Evolutionary conservation across 2,113 vertebrate species (phyloP), one percentile per base, ranked within the genome.

Genomic region (Hippocampus barbouri): DNA sequence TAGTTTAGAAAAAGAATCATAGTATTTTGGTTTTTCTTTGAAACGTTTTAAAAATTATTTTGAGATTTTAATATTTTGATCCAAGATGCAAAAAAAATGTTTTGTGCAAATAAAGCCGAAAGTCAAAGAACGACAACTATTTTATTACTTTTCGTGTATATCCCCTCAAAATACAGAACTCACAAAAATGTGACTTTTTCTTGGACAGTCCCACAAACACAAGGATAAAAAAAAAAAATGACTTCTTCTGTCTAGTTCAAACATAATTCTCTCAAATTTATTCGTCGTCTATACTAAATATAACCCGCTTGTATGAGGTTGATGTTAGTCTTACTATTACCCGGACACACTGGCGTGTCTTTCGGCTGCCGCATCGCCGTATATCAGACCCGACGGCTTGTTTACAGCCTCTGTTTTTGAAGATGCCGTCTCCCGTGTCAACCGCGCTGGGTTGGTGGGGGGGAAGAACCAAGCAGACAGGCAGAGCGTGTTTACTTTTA

Each of bases 371-470:
- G 51, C 77, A 75, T 85, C 70, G 73, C 65, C 60, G 25, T 61
- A 30, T 69, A 56, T 66, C 0, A 59, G 4, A 56, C 72, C 57
- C 54, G 11, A 45, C 14, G n/a, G 18, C 59, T 20, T 77, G 69
- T 82, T 80, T 77, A 70, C 10, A 53, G 68, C 62, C 30, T 67
- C 23, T 73, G 21, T 54, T 21, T 81, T 84, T 82, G 77, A 75
- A 76, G 82, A 79, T 79, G 78, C 66, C 1, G 51, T 84, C 71
- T 79, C 70, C 71, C 72, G 53, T 80, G 77, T 70, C 72, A 70
- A 30, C 38, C 57, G 45, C 53, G 10, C 54, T 11, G 21, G n/a
- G 40, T 3, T 2, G 60, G 15, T 8, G 38, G 38, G 20, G 68
- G 64, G 60, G 67, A n/a, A 59, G 34, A 38, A 38, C 5, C 34